Evolutionary conservation across 2,113 vertebrate genomes (phyloP), one percentile per base, ranked within the genome.

Genomic region (Felis chaus): DNA sequence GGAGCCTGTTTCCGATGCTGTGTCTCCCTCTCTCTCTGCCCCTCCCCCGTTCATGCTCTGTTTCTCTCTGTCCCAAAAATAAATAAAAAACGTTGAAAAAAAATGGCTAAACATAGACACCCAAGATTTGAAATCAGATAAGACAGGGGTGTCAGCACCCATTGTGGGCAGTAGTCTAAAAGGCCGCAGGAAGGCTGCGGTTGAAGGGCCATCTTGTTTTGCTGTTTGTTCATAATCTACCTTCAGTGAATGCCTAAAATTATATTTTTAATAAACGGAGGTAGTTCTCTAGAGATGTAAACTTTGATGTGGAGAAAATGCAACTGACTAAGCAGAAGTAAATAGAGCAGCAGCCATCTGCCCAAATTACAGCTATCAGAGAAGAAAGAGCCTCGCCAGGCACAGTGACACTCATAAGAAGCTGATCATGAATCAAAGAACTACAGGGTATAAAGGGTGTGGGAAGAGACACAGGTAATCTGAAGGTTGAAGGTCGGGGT

Each of bases 201-300:
- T 39, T 39, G 7, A 88, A 91, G 61, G 29, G 25, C 18, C 2
- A 1, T 71, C 25, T 69, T 31, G 68, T 89, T 94, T 92, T 96
- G 73, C 55, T 90, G 16, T 82, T 95, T 83, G 84, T 48, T 97
- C 68, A 89, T 73, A 21, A 90, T 89, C 31, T 78, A 65, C 33
- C 66, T 96, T 96, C 21, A 39, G n/a, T 68, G 33, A 87, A 71
- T 89, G 89, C 86, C 45, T 78, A n/a, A 55, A 85, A 92, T 68
- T 31, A 36, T 85, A 76, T 92, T 92, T 83, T 83, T 61, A 85
- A 96, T 80, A 80, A 88, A 41, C 55, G 50, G 53, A 86, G n/a
- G 71, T 66, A 33, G 14, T 36, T 92, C 61, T 85, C 82, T n/a
- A 78, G 53, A 85, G 83, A 27, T 36, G 5, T 31, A 6, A 96